Conservation (phyloP, 2,113 vertebrate species). For the Bungarus multicinctus region DNA sequence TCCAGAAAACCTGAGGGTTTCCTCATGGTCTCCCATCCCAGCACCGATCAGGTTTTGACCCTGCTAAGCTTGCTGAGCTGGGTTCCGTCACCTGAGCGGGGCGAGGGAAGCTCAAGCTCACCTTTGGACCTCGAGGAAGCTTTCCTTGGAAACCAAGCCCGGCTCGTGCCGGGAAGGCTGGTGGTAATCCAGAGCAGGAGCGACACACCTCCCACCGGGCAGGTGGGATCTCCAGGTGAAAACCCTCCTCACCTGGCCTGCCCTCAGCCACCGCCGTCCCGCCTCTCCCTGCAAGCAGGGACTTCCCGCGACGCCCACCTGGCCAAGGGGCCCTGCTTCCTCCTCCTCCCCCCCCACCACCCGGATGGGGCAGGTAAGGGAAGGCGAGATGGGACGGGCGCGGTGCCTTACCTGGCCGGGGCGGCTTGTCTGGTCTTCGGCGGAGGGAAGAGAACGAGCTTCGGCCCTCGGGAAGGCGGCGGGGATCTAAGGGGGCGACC, state of each 20-base stretch:
- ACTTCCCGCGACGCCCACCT: not conserved
- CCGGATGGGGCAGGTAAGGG: not conserved
- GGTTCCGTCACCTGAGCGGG: not conserved
- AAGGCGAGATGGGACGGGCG: not conserved
- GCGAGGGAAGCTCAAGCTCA: not conserved
- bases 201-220: no score
- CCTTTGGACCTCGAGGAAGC: not conserved
- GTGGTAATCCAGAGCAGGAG: not conserved
- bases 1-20: not conserved
- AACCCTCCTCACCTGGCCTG: not conserved
- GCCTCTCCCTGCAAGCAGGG: not conserved
- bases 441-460: not conserved
- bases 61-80: not conserved
- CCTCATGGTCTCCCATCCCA: not conserved
- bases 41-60: not conserved
- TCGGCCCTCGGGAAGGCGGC: not conserved
- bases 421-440: no score
- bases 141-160: not conserved
- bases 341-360: not conserved
- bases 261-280: not conserved
- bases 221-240: not conserved
- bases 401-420: not conserved
- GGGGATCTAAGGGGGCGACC: not conserved
- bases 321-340: not conserved
- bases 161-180: not conserved